Base-by-base conservation (phyloP, 2,113 vertebrate species). In the Nycticryphes semicollaris region DNA sequence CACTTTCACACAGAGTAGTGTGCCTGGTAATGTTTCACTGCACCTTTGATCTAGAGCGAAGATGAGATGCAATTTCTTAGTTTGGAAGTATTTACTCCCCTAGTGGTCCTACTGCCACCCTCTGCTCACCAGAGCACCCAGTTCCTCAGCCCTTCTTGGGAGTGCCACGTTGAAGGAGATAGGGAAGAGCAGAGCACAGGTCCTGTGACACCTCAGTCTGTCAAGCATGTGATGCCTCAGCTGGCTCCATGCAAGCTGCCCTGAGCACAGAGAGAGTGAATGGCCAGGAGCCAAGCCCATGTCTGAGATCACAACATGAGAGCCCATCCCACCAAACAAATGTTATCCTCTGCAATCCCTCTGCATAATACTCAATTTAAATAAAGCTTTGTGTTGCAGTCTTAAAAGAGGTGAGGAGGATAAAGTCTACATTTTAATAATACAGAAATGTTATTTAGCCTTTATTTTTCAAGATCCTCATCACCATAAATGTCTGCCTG, bases 211-310 rank as follows among this genome's bases (percentile, higher is more conserved):
- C 47, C 27, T 2, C 0, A 33, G 20, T 62, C 41, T 41, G 31
- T 25, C 31, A 12, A 28, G 22, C 16, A 0, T 5, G 17, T 24
- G 7, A 3, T 56, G 35, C 24, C 43, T 68, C 59, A 56, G 64
- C 41, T 1, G 0, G 48, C 15, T 90, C 53, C 9, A 0, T 1
- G 1, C 5, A 7, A 11, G 12, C 53, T 12, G 30, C 10, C 35
- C 47, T 3, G 0, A 47, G 35, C 70, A 24, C 47, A 14, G 51
- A 0, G 0, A 54, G n/a, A 41, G 53, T 3, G 2, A 43, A 28
- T 2, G 1, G 39, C 33, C 0, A 1, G 50, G 56, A 89, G 51
- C n/a, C 45, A 30, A 18, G 48, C 25, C 31, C 35, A 10, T 15
- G 43, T 17, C 53, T 2, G 5, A 56, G 33, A 22, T 10, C 33